A percentile compares a stretch with the other conserved stretches of the same genome.
Conservation (phyloP, 1,140 invertebrate genomes). For the Macrocentrus cingulum region DNA sequence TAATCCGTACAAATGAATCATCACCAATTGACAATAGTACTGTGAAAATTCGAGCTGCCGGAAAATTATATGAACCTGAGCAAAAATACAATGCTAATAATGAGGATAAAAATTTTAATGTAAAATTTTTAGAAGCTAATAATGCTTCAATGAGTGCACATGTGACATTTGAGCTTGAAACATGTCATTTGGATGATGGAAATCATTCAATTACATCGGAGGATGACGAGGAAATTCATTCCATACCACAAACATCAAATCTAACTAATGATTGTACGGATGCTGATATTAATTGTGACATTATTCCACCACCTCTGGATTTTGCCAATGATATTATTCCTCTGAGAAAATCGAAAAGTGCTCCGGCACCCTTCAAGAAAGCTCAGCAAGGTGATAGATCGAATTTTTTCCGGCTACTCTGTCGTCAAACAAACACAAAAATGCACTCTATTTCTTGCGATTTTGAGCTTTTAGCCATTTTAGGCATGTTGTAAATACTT, state of each 20-base stretch:
- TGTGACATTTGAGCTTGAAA: conserved; percentile 14
- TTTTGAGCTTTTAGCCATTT: no score
- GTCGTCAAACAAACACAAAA: no score
- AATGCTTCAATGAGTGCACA: background rate
- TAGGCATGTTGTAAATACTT: no score
- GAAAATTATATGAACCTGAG: conserved; percentile 43
- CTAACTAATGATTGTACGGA: conserved; percentile 28
- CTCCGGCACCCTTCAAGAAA: conserved; percentile 48
- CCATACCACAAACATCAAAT: conserved; percentile 28
- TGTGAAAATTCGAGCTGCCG: conserved; percentile 44
- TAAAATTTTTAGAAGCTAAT: background rate
- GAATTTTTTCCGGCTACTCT: background rate
- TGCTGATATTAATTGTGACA: conserved; percentile 34
- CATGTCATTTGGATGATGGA: background rate
- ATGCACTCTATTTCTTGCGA: no score
- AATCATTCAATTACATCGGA: conserved; percentile 27
- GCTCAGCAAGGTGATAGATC: conserved; percentile 40
- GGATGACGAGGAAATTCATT: conserved; percentile 28
- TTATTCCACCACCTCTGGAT: conserved; percentile 38
- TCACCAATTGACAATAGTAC: conserved; percentile 44
- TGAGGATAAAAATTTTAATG: background rate
- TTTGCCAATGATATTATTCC: conserved; percentile 45
- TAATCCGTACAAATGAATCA: conserved; percentile 37
- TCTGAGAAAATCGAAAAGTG: conserved; percentile 55
- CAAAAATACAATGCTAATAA: conserved; percentile 21